phyloP scores from a whole-genome alignment of 2,797 vertebrate species.

The Acanthornis magna region DNA sequence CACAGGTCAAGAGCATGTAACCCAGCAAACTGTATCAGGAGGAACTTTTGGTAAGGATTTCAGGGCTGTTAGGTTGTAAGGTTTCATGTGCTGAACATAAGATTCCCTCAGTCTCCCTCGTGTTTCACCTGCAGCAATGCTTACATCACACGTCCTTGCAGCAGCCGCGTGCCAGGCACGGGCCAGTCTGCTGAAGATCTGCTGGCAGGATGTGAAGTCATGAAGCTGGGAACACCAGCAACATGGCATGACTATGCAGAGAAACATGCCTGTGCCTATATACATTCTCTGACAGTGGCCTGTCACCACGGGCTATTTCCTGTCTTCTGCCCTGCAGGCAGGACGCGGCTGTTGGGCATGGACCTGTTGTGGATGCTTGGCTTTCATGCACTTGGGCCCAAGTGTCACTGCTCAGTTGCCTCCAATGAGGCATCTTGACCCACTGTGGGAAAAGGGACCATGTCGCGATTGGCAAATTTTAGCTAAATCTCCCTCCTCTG shows the following conservation, averaged over 20 bases:
- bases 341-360: background rate
- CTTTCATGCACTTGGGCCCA: background rate
- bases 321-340: background rate
- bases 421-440: background rate
- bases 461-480: background rate
- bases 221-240: background rate
- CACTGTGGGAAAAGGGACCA: fast-evolving
- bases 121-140: background rate
- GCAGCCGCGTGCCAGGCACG: background rate
- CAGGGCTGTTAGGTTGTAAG: background rate
- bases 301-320: background rate
- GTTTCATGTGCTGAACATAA: background rate
- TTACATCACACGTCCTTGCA: background rate
- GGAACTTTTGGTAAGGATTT: background rate
- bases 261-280: background rate
- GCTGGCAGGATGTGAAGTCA: background rate
- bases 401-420: background rate
- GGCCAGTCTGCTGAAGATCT: background rate
- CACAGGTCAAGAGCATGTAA: background rate
- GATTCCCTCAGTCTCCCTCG: background rate
- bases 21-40: background rate
- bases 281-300: background rate
- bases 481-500: background rate
- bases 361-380: background rate
- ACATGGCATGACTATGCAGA: background rate